A percentile compares a stretch with the other conserved stretches of the same genome.
Evolutionary conservation across 2,797 vertebrate species (phyloP).

Genomic region (Lagocephalus sceleratus): DNA sequence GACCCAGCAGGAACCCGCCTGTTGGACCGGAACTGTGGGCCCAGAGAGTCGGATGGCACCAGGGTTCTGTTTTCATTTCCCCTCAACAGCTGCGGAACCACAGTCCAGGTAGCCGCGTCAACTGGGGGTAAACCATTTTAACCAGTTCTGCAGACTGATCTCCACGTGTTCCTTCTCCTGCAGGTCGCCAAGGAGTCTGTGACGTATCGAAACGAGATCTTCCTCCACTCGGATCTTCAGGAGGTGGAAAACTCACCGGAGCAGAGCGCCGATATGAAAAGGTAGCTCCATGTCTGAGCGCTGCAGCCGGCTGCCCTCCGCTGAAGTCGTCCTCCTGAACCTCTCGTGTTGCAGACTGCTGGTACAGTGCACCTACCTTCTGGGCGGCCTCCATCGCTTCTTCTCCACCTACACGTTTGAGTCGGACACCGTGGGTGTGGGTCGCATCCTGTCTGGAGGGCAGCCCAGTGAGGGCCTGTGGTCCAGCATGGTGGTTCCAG

Average conservation of each 20-base stretch:
- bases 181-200: constrained; percentile 68
- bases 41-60: constrained; percentile 56
- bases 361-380: constrained; percentile 70
- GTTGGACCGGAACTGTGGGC: constrained; percentile 64
- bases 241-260: neutral
- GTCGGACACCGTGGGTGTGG: constrained; percentile 42
- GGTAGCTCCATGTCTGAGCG: neutral
- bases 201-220: constrained; percentile 79
- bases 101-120: constrained; percentile 45
- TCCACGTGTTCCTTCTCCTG: neutral
- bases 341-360: constrained; percentile 56
- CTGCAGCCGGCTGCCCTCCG: neutral
- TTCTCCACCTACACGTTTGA: constrained; percentile 55
- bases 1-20: constrained; percentile 62
- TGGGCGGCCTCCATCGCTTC: constrained; percentile 58
- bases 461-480: neutral
- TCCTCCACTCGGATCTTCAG: constrained; percentile 30
- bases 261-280: neutral
- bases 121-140: no score
- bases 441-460: constrained; percentile 12
- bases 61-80: constrained; percentile 76
- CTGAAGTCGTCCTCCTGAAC: neutral
- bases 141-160: neutral
- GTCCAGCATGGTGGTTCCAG: neutral
- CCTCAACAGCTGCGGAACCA: constrained; percentile 74